Evolutionary conservation across 2,888 invertebrate species (phyloP).

Genomic region (Drosophila subsilvestris): DNA sequence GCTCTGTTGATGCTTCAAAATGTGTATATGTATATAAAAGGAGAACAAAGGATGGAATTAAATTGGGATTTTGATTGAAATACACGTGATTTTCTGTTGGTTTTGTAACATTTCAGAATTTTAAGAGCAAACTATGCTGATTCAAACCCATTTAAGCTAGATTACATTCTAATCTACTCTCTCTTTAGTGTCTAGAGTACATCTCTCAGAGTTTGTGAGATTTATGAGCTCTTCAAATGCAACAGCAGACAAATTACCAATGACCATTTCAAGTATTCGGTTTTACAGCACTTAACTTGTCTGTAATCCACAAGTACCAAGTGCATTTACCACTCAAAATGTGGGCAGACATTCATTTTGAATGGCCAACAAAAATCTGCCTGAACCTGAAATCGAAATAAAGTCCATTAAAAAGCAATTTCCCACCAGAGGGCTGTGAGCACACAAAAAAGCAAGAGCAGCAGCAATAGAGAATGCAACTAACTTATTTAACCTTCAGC

Average conservation of each 20-base stretch:
- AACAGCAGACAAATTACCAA: not conserved
- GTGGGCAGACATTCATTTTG: slow-evolving; percentile 15
- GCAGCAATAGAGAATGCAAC: slow-evolving; percentile 4
- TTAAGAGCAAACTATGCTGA: not conserved
- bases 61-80: not conserved
- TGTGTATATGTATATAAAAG: not conserved
- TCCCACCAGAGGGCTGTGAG: slow-evolving; percentile 20
- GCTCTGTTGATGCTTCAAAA: too few relatives aligned
- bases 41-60: not conserved
- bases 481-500: slow-evolving; percentile 49
- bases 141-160: not conserved
- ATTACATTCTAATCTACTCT: not conserved
- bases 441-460: slow-evolving; percentile 16
- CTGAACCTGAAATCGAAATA: slow-evolving; percentile 35
- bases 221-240: not conserved
- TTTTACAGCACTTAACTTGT: not conserved
- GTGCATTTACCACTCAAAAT: slow-evolving; percentile 1
- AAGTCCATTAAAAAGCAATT: slow-evolving; percentile 53
- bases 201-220: not conserved
- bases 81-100: not conserved
- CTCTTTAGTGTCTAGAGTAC: not conserved
- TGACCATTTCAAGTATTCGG: not conserved
- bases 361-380: slow-evolving; percentile 19
- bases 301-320: not conserved
- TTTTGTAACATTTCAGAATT: not conserved